Base-by-base conservation (phyloP, 2,113 vertebrate species). In the Cryptotis parvus region DNA sequence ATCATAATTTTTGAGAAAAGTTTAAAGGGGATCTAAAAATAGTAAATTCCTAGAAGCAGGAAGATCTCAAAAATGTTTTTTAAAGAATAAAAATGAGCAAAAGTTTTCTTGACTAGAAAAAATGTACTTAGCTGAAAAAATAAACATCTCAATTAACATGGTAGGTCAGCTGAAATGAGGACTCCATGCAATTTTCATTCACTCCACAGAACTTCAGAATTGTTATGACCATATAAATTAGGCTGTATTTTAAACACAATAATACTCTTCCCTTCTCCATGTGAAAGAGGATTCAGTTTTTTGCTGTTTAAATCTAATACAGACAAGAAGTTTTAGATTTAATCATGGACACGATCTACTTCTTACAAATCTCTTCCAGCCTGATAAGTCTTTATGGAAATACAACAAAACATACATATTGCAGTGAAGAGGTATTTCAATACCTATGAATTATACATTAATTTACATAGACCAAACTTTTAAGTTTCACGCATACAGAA, bases 111-210 rank as follows among this genome's bases (percentile, higher is more conserved):
- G 77, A 90, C 45, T 89, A 91, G n/a, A 95, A 77, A 91, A 94
- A 95, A 91, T 81, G 18, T 58, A 84, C 89, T 95, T 77, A 95
- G 18, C n/a, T 82, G n/a, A 55, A 61, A 95, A 95, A 88, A 92
- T 89, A 76, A 24, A 52, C 35, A 84, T 92, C 89, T 94, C 94
- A 96, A 97, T 97, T 96, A 97, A 96, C 49, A 88, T 12, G 15
- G 92, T 96, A 97, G 88, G 94, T 96, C 96, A 97, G 96, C 87
- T 66, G 87, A 89, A 97, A 96, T 96, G 90, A 97, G 79, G 69
- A 84, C 92, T 94, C 94, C 41, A 83, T 33, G 26, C 27, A 91
- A 94, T 95, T 96, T 96, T 91, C 90, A 87, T 89, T 96, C 86
- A 89, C 75, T 89, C 77, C 88, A 91, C 63, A 95, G 80, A 95